Percentiles rank a stretch among this genome's conserved stretches.
Conservation (phyloP, 2,113 vertebrate genomes). For the Fukomys damarensis region DNA sequence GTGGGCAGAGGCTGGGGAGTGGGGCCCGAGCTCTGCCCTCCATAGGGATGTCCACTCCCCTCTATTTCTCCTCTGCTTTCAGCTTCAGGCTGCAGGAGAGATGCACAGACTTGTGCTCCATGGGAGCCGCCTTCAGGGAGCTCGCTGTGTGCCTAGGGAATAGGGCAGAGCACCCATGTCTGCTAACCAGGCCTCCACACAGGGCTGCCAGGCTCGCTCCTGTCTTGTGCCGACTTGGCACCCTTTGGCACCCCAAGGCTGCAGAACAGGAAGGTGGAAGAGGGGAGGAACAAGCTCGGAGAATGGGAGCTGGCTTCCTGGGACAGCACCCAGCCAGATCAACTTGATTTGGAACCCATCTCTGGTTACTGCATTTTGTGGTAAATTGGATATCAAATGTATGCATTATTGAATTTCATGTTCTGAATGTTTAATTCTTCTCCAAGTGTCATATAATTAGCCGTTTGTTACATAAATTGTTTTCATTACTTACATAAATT, state of each 20-base stretch:
- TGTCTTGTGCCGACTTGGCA: rapidly evolving
- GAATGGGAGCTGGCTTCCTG: not conserved
- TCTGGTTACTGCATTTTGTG: not conserved
- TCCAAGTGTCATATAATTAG: conserved; percentile 70
- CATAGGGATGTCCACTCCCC: not conserved
- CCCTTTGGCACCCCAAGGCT: too few relatives aligned
- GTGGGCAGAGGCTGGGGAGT: not conserved
- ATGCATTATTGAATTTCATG: conserved; percentile 39
- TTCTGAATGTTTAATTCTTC: conserved; percentile 75
- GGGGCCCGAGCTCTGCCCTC: not conserved
- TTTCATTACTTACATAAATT: conserved; percentile 77
- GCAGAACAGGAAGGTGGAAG: not conserved
- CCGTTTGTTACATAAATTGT: conserved; percentile 72
- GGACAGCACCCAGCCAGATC: not conserved
- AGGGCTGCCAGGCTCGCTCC: not conserved
- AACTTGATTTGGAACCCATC: not conserved
- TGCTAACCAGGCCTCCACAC: rapidly evolving
- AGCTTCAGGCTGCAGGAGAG: not conserved
- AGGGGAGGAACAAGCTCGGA: not conserved
- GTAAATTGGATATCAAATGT: conserved; percentile 48
- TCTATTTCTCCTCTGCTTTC: not conserved
- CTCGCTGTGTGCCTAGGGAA: not conserved
- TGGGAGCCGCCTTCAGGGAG: not conserved
- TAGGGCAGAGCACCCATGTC: rapidly evolving
- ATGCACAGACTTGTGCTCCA: not conserved